These are phyloP conservation scores for Myotis vivesi DNA, from an alignment of 2,797 vertebrate species.

Conservation along the genomic window DNA sequence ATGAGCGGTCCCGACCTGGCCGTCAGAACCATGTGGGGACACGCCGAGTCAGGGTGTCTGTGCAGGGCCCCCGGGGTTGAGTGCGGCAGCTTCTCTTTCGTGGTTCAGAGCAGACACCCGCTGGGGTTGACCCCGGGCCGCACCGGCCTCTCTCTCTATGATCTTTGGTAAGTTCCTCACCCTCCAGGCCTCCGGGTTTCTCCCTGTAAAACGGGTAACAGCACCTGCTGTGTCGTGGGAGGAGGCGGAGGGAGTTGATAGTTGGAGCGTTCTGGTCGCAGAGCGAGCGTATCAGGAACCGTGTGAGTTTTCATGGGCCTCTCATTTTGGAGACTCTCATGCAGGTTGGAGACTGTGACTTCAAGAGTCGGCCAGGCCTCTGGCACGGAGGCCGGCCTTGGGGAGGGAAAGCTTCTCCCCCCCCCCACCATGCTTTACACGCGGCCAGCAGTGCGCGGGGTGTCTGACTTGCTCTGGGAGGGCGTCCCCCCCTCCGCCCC, in stretches of 20 bases:
- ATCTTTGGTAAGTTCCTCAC: constrained; percentile 13
- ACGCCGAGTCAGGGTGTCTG: neutral
- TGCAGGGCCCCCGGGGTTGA: neutral
- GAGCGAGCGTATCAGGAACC: neutral
- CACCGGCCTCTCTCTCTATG: neutral
- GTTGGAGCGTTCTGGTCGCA: neutral
- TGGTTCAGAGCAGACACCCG: neutral
- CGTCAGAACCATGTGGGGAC: neutral
- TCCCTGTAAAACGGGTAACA: neutral
- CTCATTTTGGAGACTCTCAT: neutral
- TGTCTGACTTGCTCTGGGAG: neutral
- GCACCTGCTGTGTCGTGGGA: neutral
- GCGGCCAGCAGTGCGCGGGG: neutral
- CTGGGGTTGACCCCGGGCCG: neutral
- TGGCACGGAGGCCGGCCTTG: neutral
- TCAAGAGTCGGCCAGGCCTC: neutral
- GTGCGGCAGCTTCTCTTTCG: neutral
- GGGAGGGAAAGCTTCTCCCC: neutral
- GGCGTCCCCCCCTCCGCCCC: neutral
- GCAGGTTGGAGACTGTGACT: neutral
- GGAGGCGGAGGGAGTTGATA: neutral
- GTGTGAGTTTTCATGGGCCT: neutral
- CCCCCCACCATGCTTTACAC: neutral
- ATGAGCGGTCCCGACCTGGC: neutral
- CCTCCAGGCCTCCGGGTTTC: neutral